Evolutionary conservation across 2,113 vertebrate genomes (phyloP).

Genomic region (Hystrix brachyura): DNA sequence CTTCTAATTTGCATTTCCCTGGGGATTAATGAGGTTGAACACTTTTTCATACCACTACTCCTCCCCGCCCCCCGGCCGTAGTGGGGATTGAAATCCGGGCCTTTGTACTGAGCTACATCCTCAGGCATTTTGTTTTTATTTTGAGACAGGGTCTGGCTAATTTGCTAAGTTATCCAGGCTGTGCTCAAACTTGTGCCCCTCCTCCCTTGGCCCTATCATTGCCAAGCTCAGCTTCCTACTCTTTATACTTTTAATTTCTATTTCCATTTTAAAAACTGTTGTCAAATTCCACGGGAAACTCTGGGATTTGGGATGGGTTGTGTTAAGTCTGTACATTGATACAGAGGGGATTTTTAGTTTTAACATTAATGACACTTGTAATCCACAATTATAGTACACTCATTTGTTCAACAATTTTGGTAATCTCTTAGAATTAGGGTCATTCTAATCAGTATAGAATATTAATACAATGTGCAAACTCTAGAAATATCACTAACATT

Average conservation of each 20-base stretch:
- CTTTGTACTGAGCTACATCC: background rate
- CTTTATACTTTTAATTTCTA: constrained; percentile 7
- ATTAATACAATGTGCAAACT: background rate
- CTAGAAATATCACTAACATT: background rate
- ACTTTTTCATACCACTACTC: background rate
- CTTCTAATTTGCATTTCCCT: constrained; percentile 6
- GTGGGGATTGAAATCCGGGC: background rate
- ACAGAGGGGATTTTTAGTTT: background rate
- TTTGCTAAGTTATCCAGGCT: background rate
- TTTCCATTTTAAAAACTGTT: background rate
- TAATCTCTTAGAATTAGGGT: background rate
- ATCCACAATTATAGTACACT: background rate
- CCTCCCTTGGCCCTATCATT: background rate
- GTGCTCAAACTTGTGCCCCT: background rate
- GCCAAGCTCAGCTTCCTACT: background rate
- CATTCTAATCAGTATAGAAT: background rate
- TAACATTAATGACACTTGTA: background rate
- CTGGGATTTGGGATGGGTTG: background rate
- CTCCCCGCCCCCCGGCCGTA: too few species aligned
- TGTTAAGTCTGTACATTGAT: background rate
- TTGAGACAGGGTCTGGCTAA: background rate
- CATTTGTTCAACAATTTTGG: background rate
- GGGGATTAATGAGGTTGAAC: background rate
- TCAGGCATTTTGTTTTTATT: background rate
- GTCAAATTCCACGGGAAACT: background rate